These are phyloP conservation scores for Noctua fimbriata DNA, from an alignment of 2,888 invertebrate genomes.

Conservation along the genomic window DNA sequence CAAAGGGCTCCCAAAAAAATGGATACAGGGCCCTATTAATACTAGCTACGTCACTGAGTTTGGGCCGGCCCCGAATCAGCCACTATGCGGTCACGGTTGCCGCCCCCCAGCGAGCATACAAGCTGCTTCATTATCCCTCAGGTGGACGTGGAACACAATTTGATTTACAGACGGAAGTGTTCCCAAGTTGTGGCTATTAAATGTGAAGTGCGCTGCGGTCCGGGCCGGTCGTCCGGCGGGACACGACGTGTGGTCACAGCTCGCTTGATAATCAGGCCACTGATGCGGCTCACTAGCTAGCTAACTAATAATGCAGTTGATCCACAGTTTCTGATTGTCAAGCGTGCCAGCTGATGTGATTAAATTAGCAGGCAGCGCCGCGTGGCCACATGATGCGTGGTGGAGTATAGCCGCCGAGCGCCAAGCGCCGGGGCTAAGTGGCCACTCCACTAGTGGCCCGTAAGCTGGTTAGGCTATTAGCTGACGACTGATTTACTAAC, in stretches of 20 bases:
- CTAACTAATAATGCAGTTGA: constrained; percentile 42
- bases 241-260: constrained; percentile 20
- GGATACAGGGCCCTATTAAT: not conserved
- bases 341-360: constrained; percentile 24
- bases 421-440: constrained; percentile 37
- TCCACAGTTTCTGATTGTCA: constrained; percentile 22
- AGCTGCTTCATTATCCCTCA: constrained; percentile 23
- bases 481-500: constrained; percentile 28
- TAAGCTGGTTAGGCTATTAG: constrained; percentile 49
- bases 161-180: constrained; percentile 36
- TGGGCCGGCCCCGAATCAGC: not conserved
- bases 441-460: constrained; percentile 34
- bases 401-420: constrained; percentile 5
- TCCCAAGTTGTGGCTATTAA: constrained; percentile 23
- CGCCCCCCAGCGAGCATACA: not conserved
- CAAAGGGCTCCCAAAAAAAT: not conserved
- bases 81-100: not conserved
- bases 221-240: constrained; percentile 31
- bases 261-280: constrained; percentile 23
- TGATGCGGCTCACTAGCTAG: constrained; percentile 13
- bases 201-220: not conserved
- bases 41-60: not conserved
- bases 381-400: constrained; percentile 6
- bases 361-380: constrained; percentile 13
- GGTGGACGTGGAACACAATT: constrained; percentile 30